Percentiles rank a stretch among this genome's conserved stretches.
phyloP scores from a whole-genome alignment of 2,113 vertebrate species.

The Bufo bufo region DNA sequence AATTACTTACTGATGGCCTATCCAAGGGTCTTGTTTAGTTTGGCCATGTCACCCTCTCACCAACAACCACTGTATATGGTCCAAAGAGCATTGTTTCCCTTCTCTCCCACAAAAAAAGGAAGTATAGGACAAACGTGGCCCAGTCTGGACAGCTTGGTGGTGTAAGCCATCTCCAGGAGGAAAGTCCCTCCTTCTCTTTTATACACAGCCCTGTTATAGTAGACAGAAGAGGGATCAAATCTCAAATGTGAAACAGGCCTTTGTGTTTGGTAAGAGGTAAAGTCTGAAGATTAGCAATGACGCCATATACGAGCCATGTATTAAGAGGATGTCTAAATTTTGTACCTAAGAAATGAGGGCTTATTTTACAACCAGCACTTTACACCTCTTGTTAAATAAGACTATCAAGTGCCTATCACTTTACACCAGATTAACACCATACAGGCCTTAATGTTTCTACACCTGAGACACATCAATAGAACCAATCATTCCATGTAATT shows the following conservation, averaged over 20 bases:
- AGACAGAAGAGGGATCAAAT: neutral
- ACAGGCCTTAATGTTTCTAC: conserved; percentile 13
- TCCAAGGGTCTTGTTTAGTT: neutral
- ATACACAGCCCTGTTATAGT: neutral
- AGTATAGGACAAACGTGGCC: neutral
- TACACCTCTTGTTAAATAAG: conserved; percentile 29
- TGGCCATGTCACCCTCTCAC: neutral
- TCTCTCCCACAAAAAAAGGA: neutral
- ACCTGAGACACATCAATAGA: conserved; percentile 9
- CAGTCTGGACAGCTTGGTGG: neutral
- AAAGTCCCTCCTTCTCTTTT: neutral
- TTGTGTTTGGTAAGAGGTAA: neutral
- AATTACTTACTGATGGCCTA: too few species aligned
- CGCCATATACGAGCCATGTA: neutral
- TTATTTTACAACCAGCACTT: conserved; percentile 1
- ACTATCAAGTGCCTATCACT: conserved; percentile 22
- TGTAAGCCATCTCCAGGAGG: neutral
- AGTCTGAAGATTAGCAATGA: neutral
- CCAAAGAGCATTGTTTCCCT: neutral
- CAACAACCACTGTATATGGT: too few species aligned
- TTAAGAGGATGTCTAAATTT: neutral
- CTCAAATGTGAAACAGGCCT: neutral
- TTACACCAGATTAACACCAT: conserved; percentile 33
- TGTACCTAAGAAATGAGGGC: neutral
- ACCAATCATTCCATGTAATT: conserved; percentile 9